Evolutionary conservation across 2,113 vertebrate genomes (phyloP).

Genomic region (Gila orcuttii): DNA sequence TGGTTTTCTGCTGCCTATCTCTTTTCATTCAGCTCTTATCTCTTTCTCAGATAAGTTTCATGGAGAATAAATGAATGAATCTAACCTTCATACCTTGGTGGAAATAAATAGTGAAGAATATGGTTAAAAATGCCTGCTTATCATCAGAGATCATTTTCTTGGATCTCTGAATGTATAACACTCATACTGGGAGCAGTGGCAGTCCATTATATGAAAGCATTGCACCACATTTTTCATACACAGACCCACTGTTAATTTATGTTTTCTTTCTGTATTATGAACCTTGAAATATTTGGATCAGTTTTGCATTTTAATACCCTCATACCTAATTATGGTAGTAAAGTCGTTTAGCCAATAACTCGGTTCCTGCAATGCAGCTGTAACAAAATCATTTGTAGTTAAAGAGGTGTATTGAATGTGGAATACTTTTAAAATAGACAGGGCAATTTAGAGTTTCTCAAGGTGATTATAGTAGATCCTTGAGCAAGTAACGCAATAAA

Average conservation of each 20-base stretch:
- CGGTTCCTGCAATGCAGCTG: conserved; percentile 21
- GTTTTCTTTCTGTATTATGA: conserved; percentile 38
- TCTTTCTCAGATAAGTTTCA: conserved; percentile 41
- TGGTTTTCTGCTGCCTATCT: background rate
- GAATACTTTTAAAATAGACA: conserved; percentile 45
- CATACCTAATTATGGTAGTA: conserved; percentile 26
- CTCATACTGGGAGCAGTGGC: background rate
- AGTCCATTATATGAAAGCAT: conserved; percentile 34
- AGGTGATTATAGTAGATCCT: conserved; percentile 57
- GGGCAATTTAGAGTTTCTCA: conserved; percentile 59
- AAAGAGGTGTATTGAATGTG: conserved; percentile 50
- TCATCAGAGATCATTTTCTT: conserved; percentile 35
- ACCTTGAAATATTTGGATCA: conserved; percentile 36
- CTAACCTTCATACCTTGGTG: conserved; percentile 31
- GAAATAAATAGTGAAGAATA: conserved; percentile 13
- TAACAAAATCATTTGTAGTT: conserved; percentile 57
- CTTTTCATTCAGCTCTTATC: conserved; percentile 39
- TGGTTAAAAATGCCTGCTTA: conserved; percentile 29
- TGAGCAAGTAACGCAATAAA: conserved; percentile 62
- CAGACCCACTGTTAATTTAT: background rate
- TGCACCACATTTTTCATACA: conserved; percentile 18
- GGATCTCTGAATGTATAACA: conserved; percentile 29
- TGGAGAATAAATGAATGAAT: conserved; percentile 50
- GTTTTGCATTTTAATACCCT: conserved; percentile 41
- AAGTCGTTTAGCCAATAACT: conserved; percentile 46